phyloP scores from a whole-genome alignment of 2,888 invertebrate species.

The Acrocyrtus sp. region DNA sequence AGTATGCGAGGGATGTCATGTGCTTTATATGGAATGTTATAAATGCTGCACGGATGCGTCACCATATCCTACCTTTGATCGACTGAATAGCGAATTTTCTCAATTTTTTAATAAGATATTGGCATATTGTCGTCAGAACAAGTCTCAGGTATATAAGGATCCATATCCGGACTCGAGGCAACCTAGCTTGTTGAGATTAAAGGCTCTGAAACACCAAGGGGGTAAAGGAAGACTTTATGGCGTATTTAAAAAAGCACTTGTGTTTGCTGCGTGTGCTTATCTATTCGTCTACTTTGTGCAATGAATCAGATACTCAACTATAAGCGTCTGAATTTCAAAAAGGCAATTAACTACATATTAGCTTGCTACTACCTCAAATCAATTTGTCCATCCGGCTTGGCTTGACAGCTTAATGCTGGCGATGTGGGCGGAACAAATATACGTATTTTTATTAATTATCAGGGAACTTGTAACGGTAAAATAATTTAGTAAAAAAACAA shows the following conservation, averaged over 20 bases:
- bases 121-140: constrained; percentile 5
- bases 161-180: constrained; percentile 20
- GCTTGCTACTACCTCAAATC: background rate
- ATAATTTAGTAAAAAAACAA: no score
- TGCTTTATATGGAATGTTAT: constrained; percentile 29
- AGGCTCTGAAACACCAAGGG: background rate
- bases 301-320: no score
- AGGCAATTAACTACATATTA: background rate
- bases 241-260: constrained; percentile 22
- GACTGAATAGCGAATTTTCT: constrained; percentile 17
- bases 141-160: constrained; percentile 21
- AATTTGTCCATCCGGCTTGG: background rate
- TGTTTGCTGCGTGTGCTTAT: constrained; percentile 31
- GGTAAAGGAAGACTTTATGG: constrained; percentile 14
- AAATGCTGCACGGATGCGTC: constrained; percentile 4
- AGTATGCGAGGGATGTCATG: constrained; percentile 25
- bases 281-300: constrained; percentile 14
- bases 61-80: constrained; percentile 31
- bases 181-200: constrained; percentile 1
- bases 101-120: constrained; percentile 23
- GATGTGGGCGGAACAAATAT: no score
- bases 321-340: background rate
- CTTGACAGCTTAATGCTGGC: background rate
- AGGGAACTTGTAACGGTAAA: no score
- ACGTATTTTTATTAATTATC: no score